Evolutionary conservation across 2,888 invertebrate species (phyloP).

Genomic region (Rotaria macrura): DNA sequence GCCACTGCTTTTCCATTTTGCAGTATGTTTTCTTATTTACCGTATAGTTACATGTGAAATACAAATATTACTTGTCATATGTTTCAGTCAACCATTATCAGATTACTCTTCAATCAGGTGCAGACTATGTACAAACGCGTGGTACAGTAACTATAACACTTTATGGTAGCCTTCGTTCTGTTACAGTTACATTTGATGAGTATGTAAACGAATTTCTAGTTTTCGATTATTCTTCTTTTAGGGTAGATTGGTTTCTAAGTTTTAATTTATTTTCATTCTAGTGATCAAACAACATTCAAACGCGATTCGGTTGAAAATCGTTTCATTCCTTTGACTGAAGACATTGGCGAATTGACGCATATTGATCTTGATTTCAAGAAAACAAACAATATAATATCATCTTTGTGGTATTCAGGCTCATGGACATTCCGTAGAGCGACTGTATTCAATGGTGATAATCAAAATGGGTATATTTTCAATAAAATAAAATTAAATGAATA

Average conservation of each 20-base stretch:
- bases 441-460: constrained; percentile 24
- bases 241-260: neutral
- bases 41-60: no score
- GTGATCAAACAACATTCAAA: constrained; percentile 14
- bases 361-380: constrained; percentile 23
- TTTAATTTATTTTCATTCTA: neutral
- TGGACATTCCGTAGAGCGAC: constrained; percentile 25
- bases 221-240: no score
- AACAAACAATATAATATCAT: constrained; percentile 17
- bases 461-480: neutral
- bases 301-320: constrained; percentile 23
- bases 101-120: neutral
- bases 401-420: constrained; percentile 19
- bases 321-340: constrained; percentile 15
- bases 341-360: neutral
- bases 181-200: neutral
- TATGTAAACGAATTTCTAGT: neutral
- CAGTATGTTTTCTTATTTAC: neutral
- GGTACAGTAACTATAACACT: neutral
- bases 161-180: neutral
- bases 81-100: neutral
- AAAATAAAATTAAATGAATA: neutral
- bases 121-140: neutral
- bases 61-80: neutral
- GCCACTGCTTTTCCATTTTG: neutral